phyloP scores from a whole-genome alignment of 2,888 invertebrate genomes.

The Ceratothoa steindachneri region DNA sequence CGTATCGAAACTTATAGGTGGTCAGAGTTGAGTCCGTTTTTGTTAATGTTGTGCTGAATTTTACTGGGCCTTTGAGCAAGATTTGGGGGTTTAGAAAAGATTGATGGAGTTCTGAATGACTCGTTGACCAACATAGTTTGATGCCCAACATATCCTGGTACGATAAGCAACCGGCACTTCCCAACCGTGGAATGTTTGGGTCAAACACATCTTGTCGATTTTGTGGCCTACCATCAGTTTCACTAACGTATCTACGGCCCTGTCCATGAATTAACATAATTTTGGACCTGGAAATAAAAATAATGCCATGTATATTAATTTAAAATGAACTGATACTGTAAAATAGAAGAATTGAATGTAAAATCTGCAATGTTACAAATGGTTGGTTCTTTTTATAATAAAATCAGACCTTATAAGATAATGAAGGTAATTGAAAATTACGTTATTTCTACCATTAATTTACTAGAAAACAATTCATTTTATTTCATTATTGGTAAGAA shows the following conservation, averaged over 20 bases:
- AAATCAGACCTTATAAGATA: too few species aligned
- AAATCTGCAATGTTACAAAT: too few species aligned
- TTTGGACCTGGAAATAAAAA: not conserved
- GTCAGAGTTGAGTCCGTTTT: conserved; percentile 30
- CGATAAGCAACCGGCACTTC: not conserved
- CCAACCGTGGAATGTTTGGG: not conserved
- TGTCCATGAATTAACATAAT: not conserved
- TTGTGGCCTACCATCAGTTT: not conserved
- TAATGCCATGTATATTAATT: too few species aligned
- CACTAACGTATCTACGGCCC: not conserved
- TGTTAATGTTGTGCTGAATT: not conserved
- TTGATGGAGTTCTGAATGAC: not conserved
- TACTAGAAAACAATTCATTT: too few species aligned
- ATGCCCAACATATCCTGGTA: not conserved
- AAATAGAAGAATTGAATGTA: too few species aligned
- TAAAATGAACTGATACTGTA: too few species aligned
- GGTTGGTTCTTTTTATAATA: too few species aligned
- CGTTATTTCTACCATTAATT: too few species aligned
- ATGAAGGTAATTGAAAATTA: too few species aligned
- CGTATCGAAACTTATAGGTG: conserved; percentile 36
- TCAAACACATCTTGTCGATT: not conserved
- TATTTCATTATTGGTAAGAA: too few species aligned
- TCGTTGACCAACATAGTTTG: not conserved
- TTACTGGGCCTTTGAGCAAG: not conserved
- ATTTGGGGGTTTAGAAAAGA: not conserved